Percentiles rank a stretch among this genome's conserved stretches.
These are phyloP conservation scores for Phengaris alcon DNA, from an alignment of 2,888 invertebrate species.

Conservation along the genomic window DNA sequence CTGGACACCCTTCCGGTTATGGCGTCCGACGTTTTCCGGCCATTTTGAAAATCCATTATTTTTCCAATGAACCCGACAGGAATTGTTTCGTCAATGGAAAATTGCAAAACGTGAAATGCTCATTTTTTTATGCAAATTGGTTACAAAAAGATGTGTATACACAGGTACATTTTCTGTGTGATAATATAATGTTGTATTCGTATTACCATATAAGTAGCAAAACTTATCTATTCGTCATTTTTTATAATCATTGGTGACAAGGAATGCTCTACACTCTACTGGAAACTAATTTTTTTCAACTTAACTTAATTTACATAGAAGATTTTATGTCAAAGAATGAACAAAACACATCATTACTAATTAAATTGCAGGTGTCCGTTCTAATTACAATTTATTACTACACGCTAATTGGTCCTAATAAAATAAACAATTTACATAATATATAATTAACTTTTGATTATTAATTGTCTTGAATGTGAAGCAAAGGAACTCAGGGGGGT, in stretches of 20 bases:
- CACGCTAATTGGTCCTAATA: constrained; percentile 11
- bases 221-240: too few species aligned
- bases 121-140: not conserved
- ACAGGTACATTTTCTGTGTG: too few species aligned
- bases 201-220: too few species aligned
- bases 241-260: not conserved
- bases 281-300: not conserved
- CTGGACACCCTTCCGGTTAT: constrained; percentile 63
- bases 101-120: constrained; percentile 5
- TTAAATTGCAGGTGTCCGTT: constrained; percentile 12
- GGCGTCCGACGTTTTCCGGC: constrained; percentile 54
- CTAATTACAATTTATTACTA: constrained; percentile 9
- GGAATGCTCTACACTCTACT: not conserved
- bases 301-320: not conserved
- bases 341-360: not conserved
- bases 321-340: not conserved
- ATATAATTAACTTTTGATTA: constrained; percentile 20
- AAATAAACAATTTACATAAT: constrained; percentile 24
- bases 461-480: constrained; percentile 22
- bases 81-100: constrained; percentile 31
- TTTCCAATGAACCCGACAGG: constrained; percentile 36
- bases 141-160: too few species aligned
- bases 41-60: constrained; percentile 50
- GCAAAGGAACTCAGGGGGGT: constrained; percentile 16
- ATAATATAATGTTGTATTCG: too few species aligned